Conservation (phyloP, 1,140 invertebrate species). For the Adoxophyes honmai region DNA sequence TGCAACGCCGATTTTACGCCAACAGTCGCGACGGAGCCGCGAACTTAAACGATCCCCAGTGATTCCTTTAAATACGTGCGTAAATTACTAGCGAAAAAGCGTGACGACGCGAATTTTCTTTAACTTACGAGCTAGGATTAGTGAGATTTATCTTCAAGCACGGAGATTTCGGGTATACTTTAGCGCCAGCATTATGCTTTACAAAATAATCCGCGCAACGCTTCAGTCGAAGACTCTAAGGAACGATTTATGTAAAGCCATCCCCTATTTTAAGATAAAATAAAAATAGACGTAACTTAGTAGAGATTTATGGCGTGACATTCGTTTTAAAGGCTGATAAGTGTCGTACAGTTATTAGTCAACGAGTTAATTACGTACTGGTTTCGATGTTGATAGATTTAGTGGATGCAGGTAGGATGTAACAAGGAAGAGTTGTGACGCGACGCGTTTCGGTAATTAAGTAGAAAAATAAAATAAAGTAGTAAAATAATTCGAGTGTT, state of each 20-base stretch:
- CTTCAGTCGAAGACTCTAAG: constrained; percentile 30
- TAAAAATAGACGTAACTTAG: constrained; percentile 51
- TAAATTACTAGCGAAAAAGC: constrained; percentile 28
- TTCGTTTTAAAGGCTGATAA: constrained; percentile 49
- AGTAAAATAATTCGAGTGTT: constrained; percentile 15
- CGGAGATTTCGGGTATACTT: constrained; percentile 42
- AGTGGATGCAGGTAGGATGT: constrained; percentile 42
- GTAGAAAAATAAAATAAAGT: constrained; percentile 20
- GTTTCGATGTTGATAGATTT: constrained; percentile 63
- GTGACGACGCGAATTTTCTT: constrained; percentile 40
- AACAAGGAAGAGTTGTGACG: constrained; percentile 48
- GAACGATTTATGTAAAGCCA: constrained; percentile 46
- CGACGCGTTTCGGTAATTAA: constrained; percentile 31
- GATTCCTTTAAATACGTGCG: constrained; percentile 14
- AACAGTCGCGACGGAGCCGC: not conserved
- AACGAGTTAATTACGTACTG: constrained; percentile 57
- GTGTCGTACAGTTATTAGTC: constrained; percentile 62
- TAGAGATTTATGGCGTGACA: constrained; percentile 52
- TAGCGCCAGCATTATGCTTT: constrained; percentile 41
- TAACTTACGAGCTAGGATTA: constrained; percentile 38
- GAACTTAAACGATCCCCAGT: constrained; percentile 18
- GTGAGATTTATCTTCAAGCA: constrained; percentile 37
- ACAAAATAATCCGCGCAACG: constrained; percentile 34
- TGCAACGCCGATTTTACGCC: not conserved
- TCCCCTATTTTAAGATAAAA: constrained; percentile 35